phyloP scores from a whole-genome alignment of 2,888 invertebrate species.

The Pristionchus arcanus region DNA sequence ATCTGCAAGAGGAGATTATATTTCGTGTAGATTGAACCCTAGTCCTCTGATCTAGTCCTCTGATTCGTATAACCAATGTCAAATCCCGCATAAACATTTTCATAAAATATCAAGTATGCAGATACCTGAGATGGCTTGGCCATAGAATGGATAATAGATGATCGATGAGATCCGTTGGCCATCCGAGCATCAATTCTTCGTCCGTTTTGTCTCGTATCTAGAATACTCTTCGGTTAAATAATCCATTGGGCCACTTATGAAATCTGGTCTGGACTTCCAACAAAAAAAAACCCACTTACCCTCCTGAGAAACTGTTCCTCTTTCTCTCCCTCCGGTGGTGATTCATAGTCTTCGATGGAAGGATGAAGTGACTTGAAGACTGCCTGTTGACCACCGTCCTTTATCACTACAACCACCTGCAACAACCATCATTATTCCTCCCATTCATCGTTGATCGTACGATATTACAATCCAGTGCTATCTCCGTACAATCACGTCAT shows the following conservation, averaged over 20 bases:
- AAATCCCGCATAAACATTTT: not conserved
- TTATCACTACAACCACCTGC: conserved; percentile 68
- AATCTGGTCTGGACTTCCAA: no score
- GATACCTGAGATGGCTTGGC: conserved; percentile 67
- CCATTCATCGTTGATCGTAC: not conserved
- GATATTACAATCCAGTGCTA: no score
- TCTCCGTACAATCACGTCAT: not conserved
- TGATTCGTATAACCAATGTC: no score
- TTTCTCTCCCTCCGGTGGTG: conserved; percentile 66
- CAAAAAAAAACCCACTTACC: conserved; percentile 56
- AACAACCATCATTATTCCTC: not conserved
- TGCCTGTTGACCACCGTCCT: conserved; percentile 72
- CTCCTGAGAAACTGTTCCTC: conserved; percentile 72
- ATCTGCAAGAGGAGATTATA: conserved; percentile 56
- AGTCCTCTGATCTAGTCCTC: no score
- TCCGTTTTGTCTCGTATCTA: conserved; percentile 76
- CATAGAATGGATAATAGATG: conserved; percentile 76
- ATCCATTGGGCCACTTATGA: not conserved
- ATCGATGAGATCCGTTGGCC: conserved; percentile 72
- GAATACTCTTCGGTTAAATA: conserved; percentile 52
- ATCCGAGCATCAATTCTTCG: conserved; percentile 72
- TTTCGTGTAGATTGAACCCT: no score
- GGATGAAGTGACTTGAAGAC: conserved; percentile 75
- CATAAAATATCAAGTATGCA: not conserved
- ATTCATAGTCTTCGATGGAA: conserved; percentile 68